These are phyloP conservation scores for Drosophila prosaltans DNA, from an alignment of 1,140 invertebrate species.

Conservation along the genomic window DNA sequence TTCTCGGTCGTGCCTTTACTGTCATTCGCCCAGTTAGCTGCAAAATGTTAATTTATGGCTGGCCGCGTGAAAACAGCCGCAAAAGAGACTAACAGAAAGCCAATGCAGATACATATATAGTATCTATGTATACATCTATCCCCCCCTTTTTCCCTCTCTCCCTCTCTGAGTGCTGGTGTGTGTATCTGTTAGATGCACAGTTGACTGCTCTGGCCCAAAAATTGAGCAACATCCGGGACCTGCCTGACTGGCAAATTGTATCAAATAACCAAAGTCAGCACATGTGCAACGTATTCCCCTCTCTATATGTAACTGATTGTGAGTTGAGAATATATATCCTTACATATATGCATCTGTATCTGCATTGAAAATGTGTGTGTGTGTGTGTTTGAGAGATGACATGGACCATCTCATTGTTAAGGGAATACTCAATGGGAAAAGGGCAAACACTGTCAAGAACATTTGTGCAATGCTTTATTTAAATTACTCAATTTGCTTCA, in stretches of 20 bases:
- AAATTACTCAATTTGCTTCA: slow-evolving; percentile 66
- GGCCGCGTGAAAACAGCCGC: slow-evolving; percentile 27
- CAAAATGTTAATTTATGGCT: slow-evolving; percentile 58
- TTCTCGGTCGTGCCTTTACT: neutral
- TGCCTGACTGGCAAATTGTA: slow-evolving; percentile 55
- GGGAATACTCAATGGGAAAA: slow-evolving; percentile 35
- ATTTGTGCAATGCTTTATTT: slow-evolving; percentile 62
- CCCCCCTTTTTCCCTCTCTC: slow-evolving; percentile 24
- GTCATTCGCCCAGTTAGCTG: neutral
- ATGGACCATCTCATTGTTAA: slow-evolving; percentile 35
- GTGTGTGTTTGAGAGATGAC: slow-evolving; percentile 34
- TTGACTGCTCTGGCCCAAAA: slow-evolving; percentile 48
- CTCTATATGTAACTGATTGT: slow-evolving; percentile 14
- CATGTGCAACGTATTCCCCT: slow-evolving; percentile 26
- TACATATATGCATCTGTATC: slow-evolving; percentile 25
- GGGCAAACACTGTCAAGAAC: slow-evolving; percentile 34
- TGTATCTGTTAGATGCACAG: slow-evolving; percentile 30
- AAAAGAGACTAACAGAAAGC: slow-evolving; percentile 20
- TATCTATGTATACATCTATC: slow-evolving; percentile 36
- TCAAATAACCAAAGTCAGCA: slow-evolving; percentile 49
- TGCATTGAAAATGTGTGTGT: slow-evolving; percentile 3
- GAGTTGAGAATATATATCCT: slow-evolving; percentile 31
- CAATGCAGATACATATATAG: slow-evolving; percentile 34
- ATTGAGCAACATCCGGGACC: slow-evolving; percentile 49
- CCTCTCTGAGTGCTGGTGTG: slow-evolving; percentile 19